Evolutionary conservation across 2,797 vertebrate species (phyloP).

Genomic region (Dendrocincla fuliginosa): DNA sequence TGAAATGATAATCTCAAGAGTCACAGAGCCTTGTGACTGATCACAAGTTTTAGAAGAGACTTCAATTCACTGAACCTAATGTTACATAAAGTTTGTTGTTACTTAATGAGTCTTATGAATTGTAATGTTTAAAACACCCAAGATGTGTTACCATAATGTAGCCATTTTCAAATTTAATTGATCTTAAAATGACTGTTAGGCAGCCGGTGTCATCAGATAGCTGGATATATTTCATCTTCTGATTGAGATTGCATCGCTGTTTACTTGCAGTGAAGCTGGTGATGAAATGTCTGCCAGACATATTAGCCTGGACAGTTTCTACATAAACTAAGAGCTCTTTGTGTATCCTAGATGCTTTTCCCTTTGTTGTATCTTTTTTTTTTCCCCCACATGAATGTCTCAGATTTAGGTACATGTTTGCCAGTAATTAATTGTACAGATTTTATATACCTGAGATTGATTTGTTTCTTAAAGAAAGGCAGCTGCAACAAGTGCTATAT

Average conservation of each 20-base stretch:
- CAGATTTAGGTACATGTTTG: background rate
- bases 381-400: rapidly evolving
- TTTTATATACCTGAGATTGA: background rate
- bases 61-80: conserved; percentile 27
- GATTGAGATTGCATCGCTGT: background rate
- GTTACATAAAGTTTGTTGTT: conserved; percentile 11
- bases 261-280: background rate
- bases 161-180: background rate
- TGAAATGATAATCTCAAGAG: conserved; percentile 21
- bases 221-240: background rate
- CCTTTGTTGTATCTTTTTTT: background rate
- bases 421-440: background rate
- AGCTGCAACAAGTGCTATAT: background rate
- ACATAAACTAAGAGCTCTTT: background rate
- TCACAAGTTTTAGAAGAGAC: conserved; percentile 60
- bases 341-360: background rate
- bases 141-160: background rate
- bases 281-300: background rate
- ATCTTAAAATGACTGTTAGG: background rate
- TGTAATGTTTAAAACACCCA: background rate
- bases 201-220: background rate
- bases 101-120: background rate
- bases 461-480: background rate
- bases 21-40: conserved; percentile 65
- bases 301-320: background rate